Base-by-base conservation (phyloP, 2,888 invertebrate species). In the Eretmocerus hayati region DNA sequence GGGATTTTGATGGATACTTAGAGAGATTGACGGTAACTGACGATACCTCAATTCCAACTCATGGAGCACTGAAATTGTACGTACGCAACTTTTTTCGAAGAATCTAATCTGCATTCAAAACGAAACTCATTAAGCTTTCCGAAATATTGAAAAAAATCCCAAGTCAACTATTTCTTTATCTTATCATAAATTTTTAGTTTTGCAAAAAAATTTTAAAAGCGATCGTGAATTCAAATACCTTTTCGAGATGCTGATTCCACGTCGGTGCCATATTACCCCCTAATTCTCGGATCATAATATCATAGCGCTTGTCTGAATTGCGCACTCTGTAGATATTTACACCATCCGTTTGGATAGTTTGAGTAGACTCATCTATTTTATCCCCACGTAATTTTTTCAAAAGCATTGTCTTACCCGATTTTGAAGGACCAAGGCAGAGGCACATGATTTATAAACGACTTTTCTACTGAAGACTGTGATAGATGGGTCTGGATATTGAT, bases 231-330 rank as follows among this genome's bases (percentile, higher is more conserved):
- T n/a, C n/a, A n/a, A n/a, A n/a, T 41, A 70, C 66, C 53, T 81
- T 80, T 36, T 78, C 77, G 56, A 84, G 84, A 66, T 89, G 89
- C 63, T 83, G 84, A 19, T 78, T 78, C 90, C 90, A 90, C 42
- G 90, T 74, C 4, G 87, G 84, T 43, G 87, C 86, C 85, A 90
- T 87, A 54, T 80, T 78, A 3, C 90, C 89, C 0, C 90, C 90
- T 21, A 90, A 75, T 72, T 90, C 90, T 43, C 86, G 73, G 15
- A 90, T 75, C 4, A 81, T 65, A 46, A 75, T 74, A 62, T 76
- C 74, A 61, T 78, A 77, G 58, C 75, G 77, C 36, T 75, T 76
- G 56, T 74, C 75, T n/a, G 59, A 58, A 43, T 66, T 70, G 58
- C 75, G 74, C 15, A 90, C 74, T 33, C 80, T 81, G 59, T 82